Evolutionary conservation across 2,113 vertebrate species (phyloP).

Genomic region (Cavia porcellus): DNA sequence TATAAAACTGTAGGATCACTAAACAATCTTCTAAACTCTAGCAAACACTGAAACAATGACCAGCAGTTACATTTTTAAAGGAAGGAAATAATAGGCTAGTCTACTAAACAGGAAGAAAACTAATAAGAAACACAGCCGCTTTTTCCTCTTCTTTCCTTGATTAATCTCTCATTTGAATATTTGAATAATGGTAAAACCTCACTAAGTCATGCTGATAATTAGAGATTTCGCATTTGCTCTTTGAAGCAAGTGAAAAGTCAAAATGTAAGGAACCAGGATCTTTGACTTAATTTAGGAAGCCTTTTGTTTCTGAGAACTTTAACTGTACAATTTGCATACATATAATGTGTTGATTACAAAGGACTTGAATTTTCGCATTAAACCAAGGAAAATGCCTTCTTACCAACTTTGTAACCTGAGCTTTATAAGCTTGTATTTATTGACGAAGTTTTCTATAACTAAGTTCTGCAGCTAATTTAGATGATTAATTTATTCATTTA

Average conservation of each 20-base stretch:
- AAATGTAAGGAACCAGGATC: conserved; percentile 61
- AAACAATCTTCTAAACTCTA: conserved; percentile 11
- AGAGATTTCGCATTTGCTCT: conserved; percentile 69
- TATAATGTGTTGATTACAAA: conserved; percentile 74
- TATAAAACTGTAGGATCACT: neutral
- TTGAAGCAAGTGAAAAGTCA: conserved; percentile 70
- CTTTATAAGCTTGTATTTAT: conserved; percentile 57
- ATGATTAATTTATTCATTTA: conserved; percentile 55
- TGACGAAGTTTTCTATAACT: conserved; percentile 56
- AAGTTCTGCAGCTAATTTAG: conserved; percentile 11
- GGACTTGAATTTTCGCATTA: conserved; percentile 59
- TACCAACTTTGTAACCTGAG: conserved; percentile 35
- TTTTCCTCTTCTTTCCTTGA: conserved; percentile 40
- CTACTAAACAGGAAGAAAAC: neutral
- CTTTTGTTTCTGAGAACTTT: conserved; percentile 47
- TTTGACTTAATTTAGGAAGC: conserved; percentile 71
- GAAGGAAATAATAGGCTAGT: neutral
- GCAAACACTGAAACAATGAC: neutral
- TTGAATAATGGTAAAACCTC: conserved; percentile 33
- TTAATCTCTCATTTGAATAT: conserved; percentile 59
- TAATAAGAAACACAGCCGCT: neutral
- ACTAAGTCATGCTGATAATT: conserved; percentile 72
- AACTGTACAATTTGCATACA: conserved; percentile 73
- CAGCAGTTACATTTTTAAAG: conserved; percentile 22
- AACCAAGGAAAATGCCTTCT: conserved; percentile 17